These are phyloP conservation scores for Drosophila paranaensis DNA, from an alignment of 2,888 invertebrate genomes.

Conservation along the genomic window DNA sequence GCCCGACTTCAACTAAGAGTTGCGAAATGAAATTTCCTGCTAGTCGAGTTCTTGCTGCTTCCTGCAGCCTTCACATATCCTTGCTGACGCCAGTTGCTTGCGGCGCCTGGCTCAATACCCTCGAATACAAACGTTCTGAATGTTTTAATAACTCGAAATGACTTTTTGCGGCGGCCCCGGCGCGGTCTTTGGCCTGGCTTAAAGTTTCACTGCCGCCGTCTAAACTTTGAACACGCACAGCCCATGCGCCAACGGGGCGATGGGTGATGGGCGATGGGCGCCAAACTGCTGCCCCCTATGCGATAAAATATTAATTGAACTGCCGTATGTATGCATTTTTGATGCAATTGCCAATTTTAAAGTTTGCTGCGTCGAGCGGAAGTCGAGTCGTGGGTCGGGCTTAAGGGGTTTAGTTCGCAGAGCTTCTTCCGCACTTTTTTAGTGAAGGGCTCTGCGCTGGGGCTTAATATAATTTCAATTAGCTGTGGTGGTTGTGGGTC, in stretches of 20 bases:
- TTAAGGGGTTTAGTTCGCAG: conserved; percentile 15
- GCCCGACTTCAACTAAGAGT: conserved; percentile 49
- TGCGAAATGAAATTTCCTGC: conserved; percentile 79
- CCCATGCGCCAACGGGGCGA: conserved; percentile 25
- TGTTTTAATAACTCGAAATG: conserved; percentile 81
- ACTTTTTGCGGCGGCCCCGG: conserved; percentile 69
- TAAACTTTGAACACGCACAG: conserved; percentile 74
- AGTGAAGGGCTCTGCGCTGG: conserved; percentile 4
- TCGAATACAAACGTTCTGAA: conserved; percentile 80
- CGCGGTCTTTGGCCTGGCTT: conserved; percentile 41
- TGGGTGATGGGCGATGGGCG: not conserved
- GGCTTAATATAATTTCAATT: conserved; percentile 66
- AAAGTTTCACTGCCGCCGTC: conserved; percentile 50
- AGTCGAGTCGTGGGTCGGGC: conserved; percentile 46
- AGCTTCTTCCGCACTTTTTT: conserved; percentile 2
- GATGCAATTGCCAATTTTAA: conserved; percentile 79
- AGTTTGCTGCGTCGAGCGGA: conserved; percentile 67
- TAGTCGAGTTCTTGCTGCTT: conserved; percentile 63
- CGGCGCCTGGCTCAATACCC: conserved; percentile 41
- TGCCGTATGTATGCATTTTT: conserved; percentile 77
- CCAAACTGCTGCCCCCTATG: conserved; percentile 31
- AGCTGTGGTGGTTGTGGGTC: conserved; percentile 29
- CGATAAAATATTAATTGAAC: conserved; percentile 79
- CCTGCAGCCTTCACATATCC: conserved; percentile 72
- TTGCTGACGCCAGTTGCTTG: conserved; percentile 54